These are phyloP conservation scores for Byasa hedistus DNA, from an alignment of 2,888 invertebrate species.

Conservation along the genomic window DNA sequence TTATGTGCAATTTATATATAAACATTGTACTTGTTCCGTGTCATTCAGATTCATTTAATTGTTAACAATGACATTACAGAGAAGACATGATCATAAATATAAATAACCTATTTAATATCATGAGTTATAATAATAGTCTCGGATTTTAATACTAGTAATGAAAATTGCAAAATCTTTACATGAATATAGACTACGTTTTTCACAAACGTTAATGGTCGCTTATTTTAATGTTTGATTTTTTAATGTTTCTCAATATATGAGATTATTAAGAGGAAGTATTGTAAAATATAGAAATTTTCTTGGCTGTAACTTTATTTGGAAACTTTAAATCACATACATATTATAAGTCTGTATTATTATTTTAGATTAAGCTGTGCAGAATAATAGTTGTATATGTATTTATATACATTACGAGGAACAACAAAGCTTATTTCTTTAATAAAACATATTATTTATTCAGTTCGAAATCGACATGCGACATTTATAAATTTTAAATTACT, in stretches of 20 bases:
- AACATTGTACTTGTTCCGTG: slow-evolving; percentile 6
- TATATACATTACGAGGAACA: not conserved
- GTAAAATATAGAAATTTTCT: no score
- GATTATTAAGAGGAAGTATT: no score
- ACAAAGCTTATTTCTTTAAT: not conserved
- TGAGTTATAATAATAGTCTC: not conserved
- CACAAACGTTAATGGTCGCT: no score
- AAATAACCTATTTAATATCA: not conserved
- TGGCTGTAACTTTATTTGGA: no score
- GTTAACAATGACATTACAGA: slow-evolving; percentile 11
- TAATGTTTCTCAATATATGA: no score
- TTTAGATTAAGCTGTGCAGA: no score
- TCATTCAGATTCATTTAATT: slow-evolving; percentile 11
- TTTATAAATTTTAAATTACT: not conserved
- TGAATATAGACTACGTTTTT: no score
- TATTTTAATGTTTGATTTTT: no score
- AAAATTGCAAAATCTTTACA: no score
- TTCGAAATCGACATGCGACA: not conserved
- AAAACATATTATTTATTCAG: not conserved
- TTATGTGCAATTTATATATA: slow-evolving; percentile 8
- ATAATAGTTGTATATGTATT: not conserved
- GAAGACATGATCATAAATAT: not conserved
- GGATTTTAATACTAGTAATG: not conserved
- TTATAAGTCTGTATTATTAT: no score
- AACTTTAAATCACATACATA: no score